These are phyloP conservation scores for Nemopilema nomurai DNA, from an alignment of 30 jellyfish, hydroid and myxozoan species.

Conservation along the genomic window DNA sequence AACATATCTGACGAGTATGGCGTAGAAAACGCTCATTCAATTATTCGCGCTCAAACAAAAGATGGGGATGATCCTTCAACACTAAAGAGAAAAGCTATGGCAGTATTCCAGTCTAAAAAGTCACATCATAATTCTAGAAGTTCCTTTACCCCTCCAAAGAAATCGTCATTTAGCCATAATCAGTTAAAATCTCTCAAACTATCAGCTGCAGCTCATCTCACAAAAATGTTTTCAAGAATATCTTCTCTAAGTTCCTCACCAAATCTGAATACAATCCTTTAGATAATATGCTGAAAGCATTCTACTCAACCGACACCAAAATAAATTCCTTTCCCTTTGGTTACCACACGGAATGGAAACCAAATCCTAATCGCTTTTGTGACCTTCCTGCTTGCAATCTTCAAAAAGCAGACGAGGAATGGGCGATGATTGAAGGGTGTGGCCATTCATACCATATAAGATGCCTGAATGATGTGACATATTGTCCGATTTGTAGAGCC, in stretches of 20 bases:
- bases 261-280: neutral
- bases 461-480: neutral
- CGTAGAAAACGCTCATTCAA: constrained; percentile 32
- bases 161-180: neutral
- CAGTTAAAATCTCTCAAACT: constrained; percentile 5
- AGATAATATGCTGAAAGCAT: neutral
- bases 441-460: constrained; percentile 4
- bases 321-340: constrained; percentile 1
- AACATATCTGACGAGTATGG: constrained; percentile 16
- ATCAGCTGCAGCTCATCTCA: constrained; percentile 5
- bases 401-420: neutral
- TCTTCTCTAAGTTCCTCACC: neutral
- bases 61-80: constrained; percentile 19
- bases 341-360: constrained; percentile 21
- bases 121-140: constrained; percentile 15
- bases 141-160: constrained; percentile 23
- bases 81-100: constrained; percentile 15
- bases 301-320: neutral
- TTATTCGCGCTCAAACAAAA: constrained; percentile 10
- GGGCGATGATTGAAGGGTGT: constrained; percentile 9
- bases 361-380: constrained; percentile 1
- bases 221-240: constrained; percentile 4
- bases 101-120: constrained; percentile 12
- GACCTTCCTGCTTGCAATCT: constrained; percentile 3
- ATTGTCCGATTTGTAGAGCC: constrained; percentile 14